A percentile compares a stretch with the other conserved stretches of the same genome.
Conservation (phyloP, 1,140 invertebrate genomes). For the Atta texana region DNA sequence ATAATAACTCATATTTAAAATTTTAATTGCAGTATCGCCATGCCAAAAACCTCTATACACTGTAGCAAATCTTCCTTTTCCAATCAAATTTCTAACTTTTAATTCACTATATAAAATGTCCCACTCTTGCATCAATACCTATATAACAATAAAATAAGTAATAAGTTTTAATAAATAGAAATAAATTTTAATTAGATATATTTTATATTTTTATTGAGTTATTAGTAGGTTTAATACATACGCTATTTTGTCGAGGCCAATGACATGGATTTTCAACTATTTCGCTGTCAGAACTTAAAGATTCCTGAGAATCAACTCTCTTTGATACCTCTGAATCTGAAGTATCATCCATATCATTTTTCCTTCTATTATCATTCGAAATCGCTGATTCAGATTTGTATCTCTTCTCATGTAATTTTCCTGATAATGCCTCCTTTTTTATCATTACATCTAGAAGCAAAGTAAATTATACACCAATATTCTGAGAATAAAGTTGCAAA, state of each 20-base stretch:
- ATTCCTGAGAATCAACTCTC: conserved; percentile 95
- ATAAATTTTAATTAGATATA: conserved; percentile 24
- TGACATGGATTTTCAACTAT: conserved; percentile 86
- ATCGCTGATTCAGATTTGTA: conserved; percentile 13
- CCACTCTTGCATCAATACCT: conserved; percentile 98
- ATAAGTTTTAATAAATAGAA: no score
- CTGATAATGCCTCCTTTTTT: conserved; percentile 80
- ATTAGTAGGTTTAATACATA: conserved; percentile 84
- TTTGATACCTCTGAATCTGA: conserved; percentile 94
- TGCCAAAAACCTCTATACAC: conserved; percentile 99
- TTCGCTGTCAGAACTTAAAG: conserved; percentile 91
- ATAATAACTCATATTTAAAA: conserved; percentile 96
- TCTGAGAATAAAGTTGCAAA: not conserved
- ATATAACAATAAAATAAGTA: conserved; percentile 79
- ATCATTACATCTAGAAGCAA: conserved; percentile 83
- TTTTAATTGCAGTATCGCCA: conserved; percentile 99
- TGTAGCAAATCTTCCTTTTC: conserved; percentile 96
- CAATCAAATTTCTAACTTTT: conserved; percentile 94
- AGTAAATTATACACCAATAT: not conserved
- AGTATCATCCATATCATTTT: conserved; percentile 87
- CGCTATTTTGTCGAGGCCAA: conserved; percentile 96
- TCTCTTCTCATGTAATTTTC: not conserved
- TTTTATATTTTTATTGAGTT: conserved; percentile 31
- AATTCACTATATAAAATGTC: conserved; percentile 98
- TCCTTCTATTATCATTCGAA: conserved; percentile 83